A percentile compares a stretch with the other conserved stretches of the same genome.
phyloP scores from a whole-genome alignment of 2,797 vertebrate genomes.

The Macrochelys suwanniensis region DNA sequence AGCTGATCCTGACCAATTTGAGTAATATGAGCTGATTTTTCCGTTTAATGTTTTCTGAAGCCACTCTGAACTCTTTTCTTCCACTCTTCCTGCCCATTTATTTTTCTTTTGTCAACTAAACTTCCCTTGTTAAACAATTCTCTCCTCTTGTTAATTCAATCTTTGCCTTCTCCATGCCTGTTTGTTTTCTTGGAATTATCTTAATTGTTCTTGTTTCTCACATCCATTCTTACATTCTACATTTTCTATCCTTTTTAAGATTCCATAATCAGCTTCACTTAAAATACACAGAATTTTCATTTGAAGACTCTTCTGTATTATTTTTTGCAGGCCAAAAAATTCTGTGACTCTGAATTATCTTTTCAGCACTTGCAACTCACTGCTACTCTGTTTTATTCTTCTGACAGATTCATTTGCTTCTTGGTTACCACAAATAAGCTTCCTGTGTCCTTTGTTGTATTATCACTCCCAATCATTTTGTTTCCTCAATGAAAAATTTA shows the following conservation, averaged over 20 bases:
- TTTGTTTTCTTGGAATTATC: background rate
- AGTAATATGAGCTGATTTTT: background rate
- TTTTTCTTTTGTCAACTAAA: background rate
- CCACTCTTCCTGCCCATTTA: background rate
- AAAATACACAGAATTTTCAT: background rate
- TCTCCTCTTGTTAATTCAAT: background rate
- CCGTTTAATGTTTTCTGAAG: background rate
- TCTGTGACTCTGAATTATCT: background rate
- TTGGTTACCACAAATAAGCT: background rate
- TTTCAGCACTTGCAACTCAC: background rate
- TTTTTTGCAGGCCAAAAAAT: background rate
- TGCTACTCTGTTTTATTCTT: background rate
- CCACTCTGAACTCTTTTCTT: background rate
- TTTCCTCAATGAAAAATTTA: background rate
- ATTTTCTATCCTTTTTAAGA: background rate
- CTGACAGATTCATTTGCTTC: background rate
- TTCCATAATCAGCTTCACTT: background rate
- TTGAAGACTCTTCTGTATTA: background rate
- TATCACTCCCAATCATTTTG: background rate
- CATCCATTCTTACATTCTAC: background rate
- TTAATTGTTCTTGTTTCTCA: background rate
- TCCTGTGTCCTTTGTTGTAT: background rate
- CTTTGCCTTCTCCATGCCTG: background rate
- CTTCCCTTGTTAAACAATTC: background rate
- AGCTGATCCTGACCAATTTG: background rate